Conservation (phyloP, 2,888 invertebrate species). For the Coremacera marginata region DNA sequence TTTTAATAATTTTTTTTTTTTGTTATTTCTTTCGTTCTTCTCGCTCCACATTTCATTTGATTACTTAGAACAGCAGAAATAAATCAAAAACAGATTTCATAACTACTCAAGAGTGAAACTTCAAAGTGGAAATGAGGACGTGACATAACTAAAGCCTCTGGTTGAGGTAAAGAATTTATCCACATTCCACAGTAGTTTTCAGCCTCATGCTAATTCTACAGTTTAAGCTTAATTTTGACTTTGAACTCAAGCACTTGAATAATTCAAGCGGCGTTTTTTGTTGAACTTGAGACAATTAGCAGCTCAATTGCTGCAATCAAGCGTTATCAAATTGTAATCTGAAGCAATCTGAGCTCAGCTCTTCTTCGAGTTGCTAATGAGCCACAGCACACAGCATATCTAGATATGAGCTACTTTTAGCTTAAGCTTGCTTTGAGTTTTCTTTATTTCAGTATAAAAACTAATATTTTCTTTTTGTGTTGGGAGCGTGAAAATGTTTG, state of each 20-base stretch:
- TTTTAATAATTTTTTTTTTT: neutral
- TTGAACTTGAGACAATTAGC: constrained; percentile 16
- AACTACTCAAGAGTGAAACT: no score
- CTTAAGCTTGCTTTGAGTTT: no score
- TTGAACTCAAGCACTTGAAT: constrained; percentile 4
- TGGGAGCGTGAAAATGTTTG: neutral
- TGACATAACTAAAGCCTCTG: neutral
- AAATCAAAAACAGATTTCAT: no score
- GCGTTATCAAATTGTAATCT: no score
- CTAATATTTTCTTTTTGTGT: no score
- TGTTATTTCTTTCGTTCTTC: neutral
- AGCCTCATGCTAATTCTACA: constrained; percentile 14
- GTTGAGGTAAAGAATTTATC: neutral
- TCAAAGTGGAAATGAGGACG: neutral
- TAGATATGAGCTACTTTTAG: no score
- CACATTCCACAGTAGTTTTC: neutral
- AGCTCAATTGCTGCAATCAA: no score
- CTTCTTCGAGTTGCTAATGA: no score
- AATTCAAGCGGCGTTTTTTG: neutral
- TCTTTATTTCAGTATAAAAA: no score
- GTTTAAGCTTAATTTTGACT: constrained; percentile 13
- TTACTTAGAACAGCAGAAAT: no score
- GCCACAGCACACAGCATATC: no score
- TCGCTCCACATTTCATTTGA: neutral
- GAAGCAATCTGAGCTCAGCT: no score